A percentile compares a stretch with the other conserved stretches of the same genome.
phyloP scores from a whole-genome alignment of 2,113 vertebrate species.

The Poeciliopsis turrubarensis region DNA sequence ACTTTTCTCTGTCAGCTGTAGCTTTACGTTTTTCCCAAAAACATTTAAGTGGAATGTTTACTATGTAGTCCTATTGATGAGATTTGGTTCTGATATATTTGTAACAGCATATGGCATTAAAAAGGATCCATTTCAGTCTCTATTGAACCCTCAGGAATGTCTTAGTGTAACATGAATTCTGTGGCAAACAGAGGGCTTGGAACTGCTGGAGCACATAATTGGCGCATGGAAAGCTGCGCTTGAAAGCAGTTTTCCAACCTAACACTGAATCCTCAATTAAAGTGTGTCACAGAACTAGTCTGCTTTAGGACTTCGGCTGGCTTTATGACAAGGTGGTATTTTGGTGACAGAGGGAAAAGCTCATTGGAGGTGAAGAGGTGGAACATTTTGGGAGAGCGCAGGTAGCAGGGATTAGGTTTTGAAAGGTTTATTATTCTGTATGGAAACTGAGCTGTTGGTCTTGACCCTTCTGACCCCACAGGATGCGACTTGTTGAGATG shows the following conservation, averaged over 20 bases:
- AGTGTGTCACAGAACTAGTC: slow-evolving; percentile 75
- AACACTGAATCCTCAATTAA: slow-evolving; percentile 79
- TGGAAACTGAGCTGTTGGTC: slow-evolving; percentile 55
- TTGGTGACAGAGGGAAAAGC: slow-evolving; percentile 63
- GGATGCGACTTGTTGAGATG: slow-evolving; percentile 34
- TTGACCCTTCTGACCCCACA: slow-evolving; percentile 31
- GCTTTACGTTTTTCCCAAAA: slow-evolving; percentile 36
- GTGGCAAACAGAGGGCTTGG: slow-evolving; percentile 75
- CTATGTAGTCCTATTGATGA: slow-evolving; percentile 86
- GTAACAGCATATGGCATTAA: slow-evolving; percentile 74
- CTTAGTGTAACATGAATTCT: slow-evolving; percentile 70
- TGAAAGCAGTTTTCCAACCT: slow-evolving; percentile 74
- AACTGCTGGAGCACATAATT: slow-evolving; percentile 80
- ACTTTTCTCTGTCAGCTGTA: slow-evolving; percentile 59
- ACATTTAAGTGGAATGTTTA: slow-evolving; percentile 83
- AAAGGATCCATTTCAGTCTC: slow-evolving; percentile 74
- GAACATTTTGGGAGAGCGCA: slow-evolving; percentile 61
- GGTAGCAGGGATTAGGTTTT: slow-evolving; percentile 54
- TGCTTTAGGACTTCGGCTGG: slow-evolving; percentile 77
- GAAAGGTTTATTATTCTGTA: slow-evolving; percentile 41
- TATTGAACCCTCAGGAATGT: slow-evolving; percentile 75
- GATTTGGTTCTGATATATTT: slow-evolving; percentile 82
- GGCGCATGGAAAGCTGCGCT: slow-evolving; percentile 75
- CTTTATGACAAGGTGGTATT: slow-evolving; percentile 74
- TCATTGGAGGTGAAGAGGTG: slow-evolving; percentile 71